A percentile compares a stretch with the other conserved stretches of the same genome.
These are phyloP conservation scores for Thysanoteuthis rhombus DNA, from an alignment of 2,888 invertebrate species.

Conservation along the genomic window DNA sequence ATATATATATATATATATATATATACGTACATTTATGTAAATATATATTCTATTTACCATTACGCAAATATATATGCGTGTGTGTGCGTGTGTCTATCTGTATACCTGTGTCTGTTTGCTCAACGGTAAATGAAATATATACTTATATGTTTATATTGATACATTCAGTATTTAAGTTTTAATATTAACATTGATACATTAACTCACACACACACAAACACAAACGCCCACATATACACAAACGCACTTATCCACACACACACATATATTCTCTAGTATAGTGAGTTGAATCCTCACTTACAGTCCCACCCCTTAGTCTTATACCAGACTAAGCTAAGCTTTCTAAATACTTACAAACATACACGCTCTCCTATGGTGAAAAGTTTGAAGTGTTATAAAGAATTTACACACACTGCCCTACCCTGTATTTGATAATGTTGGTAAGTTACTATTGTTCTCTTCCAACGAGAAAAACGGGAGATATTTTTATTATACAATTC, in stretches of 20 bases:
- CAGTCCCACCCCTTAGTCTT: neutral
- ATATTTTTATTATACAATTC: neutral
- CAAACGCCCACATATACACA: too few relatives aligned
- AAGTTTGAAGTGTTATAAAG: neutral
- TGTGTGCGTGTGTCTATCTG: neutral
- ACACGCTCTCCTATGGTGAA: neutral
- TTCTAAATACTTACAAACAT: neutral
- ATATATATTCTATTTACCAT: neutral
- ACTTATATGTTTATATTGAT: neutral
- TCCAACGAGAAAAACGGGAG: neutral
- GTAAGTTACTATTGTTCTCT: neutral
- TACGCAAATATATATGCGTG: neutral
- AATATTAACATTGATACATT: neutral
- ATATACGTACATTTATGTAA: neutral
- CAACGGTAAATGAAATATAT: neutral
- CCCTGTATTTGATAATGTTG: neutral
- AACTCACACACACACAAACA: too few relatives aligned
- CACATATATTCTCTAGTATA: neutral
- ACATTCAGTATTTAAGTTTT: too few relatives aligned
- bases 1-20: too few relatives aligned
- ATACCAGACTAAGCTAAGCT: neutral
- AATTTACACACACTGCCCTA: neutral
- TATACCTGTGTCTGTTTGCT: neutral
- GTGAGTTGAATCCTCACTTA: neutral
- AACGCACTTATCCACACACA: neutral